Evolutionary conservation across 37 sponge, comb jelly and placozoan species (phyloP), one percentile per base, ranked within the genome.

Genomic region (Beroe forskalii): DNA sequence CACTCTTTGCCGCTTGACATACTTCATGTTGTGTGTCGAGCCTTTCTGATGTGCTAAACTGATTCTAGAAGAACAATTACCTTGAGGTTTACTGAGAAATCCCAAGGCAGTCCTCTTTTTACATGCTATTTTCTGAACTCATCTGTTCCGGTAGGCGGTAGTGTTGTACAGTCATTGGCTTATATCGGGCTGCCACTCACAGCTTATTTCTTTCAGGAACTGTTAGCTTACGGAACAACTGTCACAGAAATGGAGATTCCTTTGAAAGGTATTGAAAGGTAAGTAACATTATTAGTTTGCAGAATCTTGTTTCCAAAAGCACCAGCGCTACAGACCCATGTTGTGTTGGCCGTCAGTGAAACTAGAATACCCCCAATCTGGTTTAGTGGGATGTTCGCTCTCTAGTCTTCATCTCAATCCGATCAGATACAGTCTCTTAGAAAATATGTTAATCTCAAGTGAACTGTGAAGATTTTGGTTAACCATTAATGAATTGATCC

Each of bases 41-140:
- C 72, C 72, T 69, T 69, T 69, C 72, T 32, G 72, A 36, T 35
- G 72, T 69, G 72, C 72, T 69, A 69, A 6, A 69, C 32, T 36
- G 32, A 28, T 3, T 48, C 12, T 36, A 69, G 35, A 69, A 69
- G 72, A 69, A 36, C 32, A 69, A 69, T 69, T 69, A 69, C 72
- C 72, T 32, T 32, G 19, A 3, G 36, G 28, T 69, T 69, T 17
- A 63, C 37, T 32, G 12, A 4, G 28, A 37, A 69, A 36, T 8
- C 72, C 32, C 38, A 32, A 32, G 72, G 35, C 72, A 69, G 72
- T 69, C 72, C 72, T 69, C 72, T 69, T 69, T 69, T 69, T 4
- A 69, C 72, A 69, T n/a, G n/a, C n/a, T n/a, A n/a, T n/a, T n/a
- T n/a, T n/a, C n/a, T n/a, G n/a, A n/a, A n/a, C n/a, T n/a, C n/a